phyloP scores from a whole-genome alignment of 2,113 vertebrate genomes.

The Gymnocephalus cernua region DNA sequence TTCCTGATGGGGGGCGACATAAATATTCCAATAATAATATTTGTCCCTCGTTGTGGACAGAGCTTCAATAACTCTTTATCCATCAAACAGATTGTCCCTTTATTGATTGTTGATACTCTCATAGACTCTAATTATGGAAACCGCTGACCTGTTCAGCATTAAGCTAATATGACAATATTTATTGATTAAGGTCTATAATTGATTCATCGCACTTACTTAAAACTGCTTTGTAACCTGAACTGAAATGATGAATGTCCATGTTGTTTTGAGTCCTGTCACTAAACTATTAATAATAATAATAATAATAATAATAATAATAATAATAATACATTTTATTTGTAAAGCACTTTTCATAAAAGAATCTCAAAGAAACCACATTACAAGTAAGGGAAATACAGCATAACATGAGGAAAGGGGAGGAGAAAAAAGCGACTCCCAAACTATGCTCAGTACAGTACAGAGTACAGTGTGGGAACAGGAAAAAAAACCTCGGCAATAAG shows the following conservation, averaged over 20 bases:
- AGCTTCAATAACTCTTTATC: background rate
- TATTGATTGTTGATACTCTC: slow-evolving; percentile 1
- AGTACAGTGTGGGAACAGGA: too few relatives aligned
- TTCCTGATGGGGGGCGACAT: too few relatives aligned
- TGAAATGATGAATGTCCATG: background rate
- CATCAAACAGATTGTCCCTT: background rate
- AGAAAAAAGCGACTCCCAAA: too few relatives aligned
- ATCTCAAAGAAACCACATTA: too few relatives aligned
- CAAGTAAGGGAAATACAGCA: too few relatives aligned
- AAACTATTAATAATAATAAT: background rate
- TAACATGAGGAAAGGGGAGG: too few relatives aligned
- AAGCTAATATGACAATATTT: slow-evolving; percentile 14
- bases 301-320: too few relatives aligned
- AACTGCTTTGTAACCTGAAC: background rate
- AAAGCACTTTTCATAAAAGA: too few relatives aligned
- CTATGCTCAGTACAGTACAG: too few relatives aligned
- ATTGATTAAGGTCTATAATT: background rate
- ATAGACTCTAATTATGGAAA: slow-evolving; percentile 31
- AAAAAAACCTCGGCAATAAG: too few relatives aligned
- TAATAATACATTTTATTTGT: too few relatives aligned
- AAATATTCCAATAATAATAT: too few relatives aligned
- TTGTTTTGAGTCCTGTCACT: background rate
- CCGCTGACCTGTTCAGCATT: slow-evolving; percentile 13
- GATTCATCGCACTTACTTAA: background rate
- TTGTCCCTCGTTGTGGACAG: background rate